Evolutionary conservation across 2,113 vertebrate genomes (phyloP).

Genomic region (Platanista minor): DNA sequence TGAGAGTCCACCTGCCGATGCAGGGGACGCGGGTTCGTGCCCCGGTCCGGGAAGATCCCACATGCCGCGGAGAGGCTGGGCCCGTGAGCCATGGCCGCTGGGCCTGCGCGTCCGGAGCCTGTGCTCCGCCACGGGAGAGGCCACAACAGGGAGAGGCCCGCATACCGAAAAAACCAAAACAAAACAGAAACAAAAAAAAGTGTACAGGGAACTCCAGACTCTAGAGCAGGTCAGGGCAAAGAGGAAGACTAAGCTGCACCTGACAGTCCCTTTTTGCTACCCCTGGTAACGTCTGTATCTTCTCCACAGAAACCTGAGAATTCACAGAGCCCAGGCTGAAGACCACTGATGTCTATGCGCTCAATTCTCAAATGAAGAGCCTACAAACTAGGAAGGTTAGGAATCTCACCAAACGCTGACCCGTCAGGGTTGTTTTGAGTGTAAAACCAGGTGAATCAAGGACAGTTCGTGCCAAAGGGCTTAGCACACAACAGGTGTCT

Average conservation of each 20-base stretch:
- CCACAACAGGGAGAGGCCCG: too few relatives aligned
- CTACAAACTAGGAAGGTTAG: accelerated
- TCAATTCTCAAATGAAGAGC: background rate
- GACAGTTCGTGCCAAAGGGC: background rate
- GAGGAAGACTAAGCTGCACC: accelerated
- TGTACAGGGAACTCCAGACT: background rate
- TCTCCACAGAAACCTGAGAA: background rate
- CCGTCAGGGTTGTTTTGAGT: accelerated
- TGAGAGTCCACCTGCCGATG: too few relatives aligned
- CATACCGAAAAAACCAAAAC: too few relatives aligned
- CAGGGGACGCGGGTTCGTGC: too few relatives aligned
- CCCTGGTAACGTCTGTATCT: background rate
- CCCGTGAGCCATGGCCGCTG: too few relatives aligned
- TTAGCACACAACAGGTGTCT: conserved; percentile 37
- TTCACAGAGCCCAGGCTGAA: background rate
- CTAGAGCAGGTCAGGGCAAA: accelerated
- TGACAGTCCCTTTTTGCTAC: accelerated
- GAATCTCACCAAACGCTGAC: accelerated
- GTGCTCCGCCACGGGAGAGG: too few relatives aligned
- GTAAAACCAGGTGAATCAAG: accelerated
- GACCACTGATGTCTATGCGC: accelerated
- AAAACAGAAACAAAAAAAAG: too few relatives aligned
- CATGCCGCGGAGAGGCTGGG: too few relatives aligned
- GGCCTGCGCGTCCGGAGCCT: too few relatives aligned
- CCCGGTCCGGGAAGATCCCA: too few relatives aligned